A percentile compares a stretch with the other conserved stretches of the same genome.
phyloP scores from a whole-genome alignment of 1,140 invertebrate species.

The Branchinecta lindahli region DNA sequence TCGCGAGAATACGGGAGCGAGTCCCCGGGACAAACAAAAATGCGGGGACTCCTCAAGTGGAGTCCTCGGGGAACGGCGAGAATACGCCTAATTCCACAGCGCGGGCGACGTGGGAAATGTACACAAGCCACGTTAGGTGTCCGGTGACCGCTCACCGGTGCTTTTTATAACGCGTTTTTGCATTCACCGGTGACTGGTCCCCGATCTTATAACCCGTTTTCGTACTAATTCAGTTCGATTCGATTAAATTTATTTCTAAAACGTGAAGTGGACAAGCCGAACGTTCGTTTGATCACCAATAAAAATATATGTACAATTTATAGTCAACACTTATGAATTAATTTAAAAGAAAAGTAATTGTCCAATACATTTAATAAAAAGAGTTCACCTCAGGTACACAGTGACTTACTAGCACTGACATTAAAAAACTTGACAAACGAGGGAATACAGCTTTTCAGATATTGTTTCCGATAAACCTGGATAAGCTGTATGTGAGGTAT shows the following conservation, averaged over 20 bases:
- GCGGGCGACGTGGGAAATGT: no score
- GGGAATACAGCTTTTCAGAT: slow-evolving; percentile 1
- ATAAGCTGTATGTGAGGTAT: background rate
- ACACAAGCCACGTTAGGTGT: no score
- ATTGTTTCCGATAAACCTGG: background rate
- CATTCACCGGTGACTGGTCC: no score
- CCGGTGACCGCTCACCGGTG: no score
- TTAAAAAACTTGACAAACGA: slow-evolving; percentile 6
- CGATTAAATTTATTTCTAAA: slow-evolving; percentile 9
- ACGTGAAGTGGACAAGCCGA: background rate
- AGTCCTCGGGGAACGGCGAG: no score
- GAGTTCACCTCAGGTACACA: background rate
- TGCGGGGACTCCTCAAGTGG: no score
- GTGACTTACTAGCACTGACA: background rate
- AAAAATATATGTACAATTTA: slow-evolving; percentile 6
- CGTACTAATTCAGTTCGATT: background rate
- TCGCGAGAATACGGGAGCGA: no score
- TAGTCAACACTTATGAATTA: slow-evolving; percentile 6
- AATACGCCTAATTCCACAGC: no score
- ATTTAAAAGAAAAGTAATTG: slow-evolving; percentile 2
- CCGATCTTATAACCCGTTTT: no score
- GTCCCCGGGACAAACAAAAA: no score
- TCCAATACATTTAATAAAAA: background rate
- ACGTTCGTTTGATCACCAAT: background rate
- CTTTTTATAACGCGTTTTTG: no score